phyloP scores from a whole-genome alignment of 2,797 vertebrate species.

The Hippocampus kuda region DNA sequence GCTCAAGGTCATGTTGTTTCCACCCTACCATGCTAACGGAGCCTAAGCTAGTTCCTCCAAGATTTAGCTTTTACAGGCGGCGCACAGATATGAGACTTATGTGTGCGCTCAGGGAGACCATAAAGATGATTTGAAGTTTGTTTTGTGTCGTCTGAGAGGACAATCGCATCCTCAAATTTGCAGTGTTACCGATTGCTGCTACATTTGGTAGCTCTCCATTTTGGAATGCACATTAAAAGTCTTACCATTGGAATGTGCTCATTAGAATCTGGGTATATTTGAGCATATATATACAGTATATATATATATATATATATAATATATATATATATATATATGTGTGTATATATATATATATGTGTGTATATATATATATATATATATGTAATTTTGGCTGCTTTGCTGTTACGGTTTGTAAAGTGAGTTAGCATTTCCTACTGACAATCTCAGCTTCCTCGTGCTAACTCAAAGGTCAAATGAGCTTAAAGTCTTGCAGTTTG shows the following conservation, averaged over 20 bases:
- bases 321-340: background rate
- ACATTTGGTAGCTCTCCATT: background rate
- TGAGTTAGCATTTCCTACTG: background rate
- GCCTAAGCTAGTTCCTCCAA: background rate
- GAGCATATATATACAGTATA: background rate
- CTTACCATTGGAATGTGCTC: background rate
- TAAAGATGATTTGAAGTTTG: background rate
- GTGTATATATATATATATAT: background rate
- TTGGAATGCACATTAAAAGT: background rate
- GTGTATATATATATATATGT: background rate
- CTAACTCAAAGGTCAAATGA: background rate
- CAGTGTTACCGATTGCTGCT: background rate
- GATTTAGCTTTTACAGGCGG: background rate
- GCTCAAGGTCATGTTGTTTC: background rate
- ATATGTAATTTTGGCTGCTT: background rate
- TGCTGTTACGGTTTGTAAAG: too few relatives aligned
- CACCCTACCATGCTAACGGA: background rate
- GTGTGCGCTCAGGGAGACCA: background rate
- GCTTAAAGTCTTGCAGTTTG: background rate
- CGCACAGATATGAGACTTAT: background rate
- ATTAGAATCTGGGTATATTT: background rate
- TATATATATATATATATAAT: too few relatives aligned
- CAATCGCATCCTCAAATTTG: background rate
- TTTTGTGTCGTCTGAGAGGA: background rate
- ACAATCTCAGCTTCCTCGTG: background rate